Evolutionary conservation across 2,888 invertebrate genomes (phyloP).

Genomic region (Lycaena phlaeas): DNA sequence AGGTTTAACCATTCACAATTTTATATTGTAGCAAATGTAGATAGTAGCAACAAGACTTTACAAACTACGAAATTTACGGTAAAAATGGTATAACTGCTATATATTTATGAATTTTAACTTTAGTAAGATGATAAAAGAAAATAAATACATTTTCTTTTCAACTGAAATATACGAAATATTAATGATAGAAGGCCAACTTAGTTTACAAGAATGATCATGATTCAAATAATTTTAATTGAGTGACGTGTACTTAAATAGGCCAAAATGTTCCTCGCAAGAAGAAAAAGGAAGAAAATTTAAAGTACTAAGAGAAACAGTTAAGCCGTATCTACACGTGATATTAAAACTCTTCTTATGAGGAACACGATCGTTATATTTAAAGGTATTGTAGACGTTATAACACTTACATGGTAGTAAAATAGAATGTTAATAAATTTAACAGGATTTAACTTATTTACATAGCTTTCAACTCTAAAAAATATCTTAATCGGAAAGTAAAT

Average conservation of each 20-base stretch:
- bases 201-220: slow-evolving; percentile 11
- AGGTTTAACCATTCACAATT: neutral
- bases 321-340: slow-evolving; percentile 21
- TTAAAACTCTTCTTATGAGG: slow-evolving; percentile 32
- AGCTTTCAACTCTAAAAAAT: slow-evolving; percentile 19
- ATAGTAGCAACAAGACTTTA: slow-evolving; percentile 20
- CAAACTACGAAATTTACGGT: slow-evolving; percentile 14
- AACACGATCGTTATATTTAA: slow-evolving; percentile 49
- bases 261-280: slow-evolving; percentile 30
- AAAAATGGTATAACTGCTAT: slow-evolving; percentile 4
- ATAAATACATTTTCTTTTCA: too few relatives aligned
- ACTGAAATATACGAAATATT: too few relatives aligned
- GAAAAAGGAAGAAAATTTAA: slow-evolving; percentile 12
- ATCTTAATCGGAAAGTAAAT: neutral
- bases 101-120: too few relatives aligned
- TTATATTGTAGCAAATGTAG: slow-evolving; percentile 15
- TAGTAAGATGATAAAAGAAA: too few relatives aligned
- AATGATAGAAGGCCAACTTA: neutral
- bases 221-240: slow-evolving; percentile 12
- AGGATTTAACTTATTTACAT: slow-evolving; percentile 70
- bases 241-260: slow-evolving; percentile 24
- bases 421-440: slow-evolving; percentile 70
- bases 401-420: slow-evolving; percentile 68
- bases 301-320: slow-evolving; percentile 15
- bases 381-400: slow-evolving; percentile 62